These are phyloP conservation scores for Clarias gariepinus DNA, from an alignment of 2,113 vertebrate genomes.

Conservation along the genomic window DNA sequence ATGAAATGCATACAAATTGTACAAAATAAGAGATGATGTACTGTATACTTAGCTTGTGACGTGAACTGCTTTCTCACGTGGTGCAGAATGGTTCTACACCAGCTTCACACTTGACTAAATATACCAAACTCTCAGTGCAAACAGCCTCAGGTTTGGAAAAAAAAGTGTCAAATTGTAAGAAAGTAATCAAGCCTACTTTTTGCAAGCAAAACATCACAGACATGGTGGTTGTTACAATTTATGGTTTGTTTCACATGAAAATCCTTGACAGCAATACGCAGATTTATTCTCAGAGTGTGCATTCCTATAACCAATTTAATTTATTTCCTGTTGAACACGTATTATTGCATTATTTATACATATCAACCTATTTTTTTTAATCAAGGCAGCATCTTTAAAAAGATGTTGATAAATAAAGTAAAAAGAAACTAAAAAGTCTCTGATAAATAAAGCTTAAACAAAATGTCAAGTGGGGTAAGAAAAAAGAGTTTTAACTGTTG, in stretches of 20 bases:
- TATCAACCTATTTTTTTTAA: no score
- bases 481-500: neutral
- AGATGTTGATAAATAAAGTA: no score
- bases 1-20: neutral
- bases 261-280: neutral
- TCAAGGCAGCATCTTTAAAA: neutral
- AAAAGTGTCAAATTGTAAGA: conserved; percentile 10
- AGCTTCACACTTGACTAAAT: neutral
- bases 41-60: no score
- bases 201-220: conserved; percentile 1
- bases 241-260: neutral
- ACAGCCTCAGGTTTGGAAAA: conserved; percentile 26
- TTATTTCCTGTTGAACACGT: neutral
- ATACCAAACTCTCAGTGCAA: neutral
- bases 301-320: neutral
- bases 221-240: neutral
- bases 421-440: no score
- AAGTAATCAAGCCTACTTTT: conserved; percentile 2
- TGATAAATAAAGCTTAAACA: neutral
- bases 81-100: neutral
- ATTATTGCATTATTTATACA: no score
- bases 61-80: neutral
- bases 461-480: neutral
- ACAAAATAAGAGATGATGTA: no score
- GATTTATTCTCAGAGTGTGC: neutral